Percentiles rank a stretch among this genome's conserved stretches.
Evolutionary conservation across 1,140 invertebrate genomes (phyloP).

Genomic region (Elysia chlorotica): DNA sequence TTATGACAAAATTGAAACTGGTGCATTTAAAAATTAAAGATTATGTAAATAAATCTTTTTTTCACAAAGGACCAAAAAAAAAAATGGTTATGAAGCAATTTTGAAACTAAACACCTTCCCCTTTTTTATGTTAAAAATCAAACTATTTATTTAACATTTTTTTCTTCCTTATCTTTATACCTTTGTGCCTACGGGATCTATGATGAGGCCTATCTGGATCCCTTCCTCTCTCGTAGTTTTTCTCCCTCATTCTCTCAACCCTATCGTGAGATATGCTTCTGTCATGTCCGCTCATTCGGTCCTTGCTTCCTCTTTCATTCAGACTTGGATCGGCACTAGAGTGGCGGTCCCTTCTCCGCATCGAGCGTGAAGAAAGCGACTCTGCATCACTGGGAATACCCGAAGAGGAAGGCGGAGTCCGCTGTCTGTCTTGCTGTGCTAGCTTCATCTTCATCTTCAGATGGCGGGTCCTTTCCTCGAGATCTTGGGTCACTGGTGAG

Average conservation of each 20-base stretch:
- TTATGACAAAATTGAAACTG: no score
- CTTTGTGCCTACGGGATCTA: slow-evolving; percentile 30
- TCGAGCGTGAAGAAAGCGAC: no score
- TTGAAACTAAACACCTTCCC: no score
- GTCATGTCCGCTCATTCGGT: slow-evolving; percentile 30
- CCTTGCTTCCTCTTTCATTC: no score
- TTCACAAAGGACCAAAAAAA: no score
- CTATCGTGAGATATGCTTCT: slow-evolving; percentile 30
- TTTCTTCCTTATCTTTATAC: slow-evolving; percentile 27
- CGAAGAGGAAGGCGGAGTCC: no score
- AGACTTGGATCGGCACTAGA: slow-evolving; percentile 2
- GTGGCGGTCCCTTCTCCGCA: slow-evolving; percentile 3
- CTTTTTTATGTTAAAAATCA: no score
- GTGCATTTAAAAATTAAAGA: no score
- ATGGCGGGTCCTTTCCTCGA: slow-evolving; percentile 80
- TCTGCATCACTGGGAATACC: slow-evolving; percentile 16
- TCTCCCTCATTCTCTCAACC: slow-evolving; percentile 34
- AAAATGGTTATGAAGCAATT: no score
- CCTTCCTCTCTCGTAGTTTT: slow-evolving; percentile 29
- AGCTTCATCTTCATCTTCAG: slow-evolving; percentile 72
- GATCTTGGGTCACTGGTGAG: slow-evolving; percentile 70
- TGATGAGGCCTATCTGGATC: slow-evolving; percentile 32
- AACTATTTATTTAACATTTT: neutral
- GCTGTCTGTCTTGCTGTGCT: slow-evolving; percentile 33
- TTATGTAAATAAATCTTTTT: no score